A percentile compares a stretch with the other conserved stretches of the same genome.
Conservation (phyloP, 2,888 invertebrate species). For the Amblyteles armatorius region DNA sequence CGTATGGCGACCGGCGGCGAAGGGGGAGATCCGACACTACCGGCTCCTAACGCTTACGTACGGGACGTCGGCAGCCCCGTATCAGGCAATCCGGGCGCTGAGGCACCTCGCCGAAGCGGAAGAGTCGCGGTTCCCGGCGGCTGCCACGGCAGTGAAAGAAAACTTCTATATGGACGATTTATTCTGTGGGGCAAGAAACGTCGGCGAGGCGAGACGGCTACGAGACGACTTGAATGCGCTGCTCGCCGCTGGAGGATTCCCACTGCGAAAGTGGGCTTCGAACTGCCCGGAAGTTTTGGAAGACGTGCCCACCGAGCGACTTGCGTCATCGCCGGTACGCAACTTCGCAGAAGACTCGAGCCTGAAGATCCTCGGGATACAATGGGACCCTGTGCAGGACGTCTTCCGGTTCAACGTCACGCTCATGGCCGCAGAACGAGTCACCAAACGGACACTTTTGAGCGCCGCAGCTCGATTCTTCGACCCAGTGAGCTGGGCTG, state of each 20-base stretch:
- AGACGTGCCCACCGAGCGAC: conserved; percentile 18
- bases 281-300: conserved; percentile 45
- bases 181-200: conserved; percentile 55
- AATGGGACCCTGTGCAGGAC: conserved; percentile 48
- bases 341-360: conserved; percentile 6
- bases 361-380: conserved; percentile 48
- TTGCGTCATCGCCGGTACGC: not conserved
- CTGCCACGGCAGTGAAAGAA: conserved; percentile 46
- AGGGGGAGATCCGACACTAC: conserved; percentile 26
- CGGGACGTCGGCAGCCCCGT: conserved; percentile 71
- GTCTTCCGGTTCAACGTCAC: conserved; percentile 36
- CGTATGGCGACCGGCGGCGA: conserved; percentile 70
- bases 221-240: conserved; percentile 21
- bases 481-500: conserved; percentile 37
- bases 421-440: no score
- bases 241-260: conserved; percentile 55
- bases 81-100: conserved; percentile 68
- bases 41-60: conserved; percentile 71
- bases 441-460: conserved; percentile 37
- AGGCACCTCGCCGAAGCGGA: conserved; percentile 69
- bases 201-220: no score
- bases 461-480: conserved; percentile 47
- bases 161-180: conserved; percentile 75
- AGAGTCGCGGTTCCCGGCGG: conserved; percentile 57
- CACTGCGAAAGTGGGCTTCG: conserved; percentile 69